phyloP scores from a whole-genome alignment of 2,888 invertebrate genomes.

The Tryphoninae sp. region DNA sequence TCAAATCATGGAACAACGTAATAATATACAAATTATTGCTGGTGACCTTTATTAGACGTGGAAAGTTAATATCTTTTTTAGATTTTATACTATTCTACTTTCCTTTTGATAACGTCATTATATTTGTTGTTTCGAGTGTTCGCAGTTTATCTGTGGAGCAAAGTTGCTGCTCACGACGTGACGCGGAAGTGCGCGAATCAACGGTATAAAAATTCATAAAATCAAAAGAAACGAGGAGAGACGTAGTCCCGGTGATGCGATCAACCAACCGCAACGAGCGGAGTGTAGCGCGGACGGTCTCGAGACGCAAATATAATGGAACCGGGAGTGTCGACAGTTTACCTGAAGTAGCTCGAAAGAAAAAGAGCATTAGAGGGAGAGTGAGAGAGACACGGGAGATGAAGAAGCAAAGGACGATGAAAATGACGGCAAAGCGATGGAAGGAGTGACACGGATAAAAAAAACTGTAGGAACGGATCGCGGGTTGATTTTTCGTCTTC shows the following conservation, averaged over 20 bases:
- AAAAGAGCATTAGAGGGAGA: constrained; percentile 28
- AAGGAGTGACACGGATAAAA: constrained; percentile 49
- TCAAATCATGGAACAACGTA: no score
- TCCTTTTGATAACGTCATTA: neutral
- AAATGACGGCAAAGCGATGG: constrained; percentile 20
- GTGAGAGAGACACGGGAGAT: neutral
- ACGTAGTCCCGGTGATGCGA: constrained; percentile 34
- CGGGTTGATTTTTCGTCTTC: constrained; percentile 55
- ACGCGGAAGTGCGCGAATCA: constrained; percentile 44
- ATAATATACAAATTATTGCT: neutral
- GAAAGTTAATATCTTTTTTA: neutral
- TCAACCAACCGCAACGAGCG: constrained; percentile 57
- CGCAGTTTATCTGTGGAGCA: constrained; percentile 31
- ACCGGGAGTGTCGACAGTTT: constrained; percentile 55
- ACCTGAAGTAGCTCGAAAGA: constrained; percentile 62
- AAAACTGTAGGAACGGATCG: constrained; percentile 43
- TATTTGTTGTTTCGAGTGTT: constrained; percentile 23
- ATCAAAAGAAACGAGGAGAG: constrained; percentile 22
- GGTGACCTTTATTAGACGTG: neutral
- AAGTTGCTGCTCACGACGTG: constrained; percentile 24
- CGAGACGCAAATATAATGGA: constrained; percentile 69
- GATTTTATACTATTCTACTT: neutral
- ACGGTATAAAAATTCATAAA: constrained; percentile 35
- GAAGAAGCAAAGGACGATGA: constrained; percentile 5
- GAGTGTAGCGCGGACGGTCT: constrained; percentile 55